phyloP scores from a whole-genome alignment of 2,797 vertebrate species.

The Manis pentadactyla region DNA sequence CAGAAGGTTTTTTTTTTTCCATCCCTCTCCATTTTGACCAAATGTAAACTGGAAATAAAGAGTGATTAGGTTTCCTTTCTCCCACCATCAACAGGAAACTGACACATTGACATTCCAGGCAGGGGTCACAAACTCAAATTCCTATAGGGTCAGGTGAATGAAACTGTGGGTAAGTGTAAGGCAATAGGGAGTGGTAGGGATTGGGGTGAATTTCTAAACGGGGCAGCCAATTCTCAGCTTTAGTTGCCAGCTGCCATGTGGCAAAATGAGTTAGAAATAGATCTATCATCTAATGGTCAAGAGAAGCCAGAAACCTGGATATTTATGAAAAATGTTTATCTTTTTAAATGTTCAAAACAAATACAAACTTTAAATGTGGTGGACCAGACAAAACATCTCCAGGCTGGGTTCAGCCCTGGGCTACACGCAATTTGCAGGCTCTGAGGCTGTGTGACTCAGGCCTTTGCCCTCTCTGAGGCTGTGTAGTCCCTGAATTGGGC shows the following conservation, averaged over 20 bases:
- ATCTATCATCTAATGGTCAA: neutral
- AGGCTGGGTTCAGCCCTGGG: neutral
- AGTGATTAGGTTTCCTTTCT: neutral
- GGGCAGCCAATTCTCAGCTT: neutral
- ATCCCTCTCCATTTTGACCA: neutral
- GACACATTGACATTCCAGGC: neutral
- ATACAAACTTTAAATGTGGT: neutral
- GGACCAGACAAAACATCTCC: neutral
- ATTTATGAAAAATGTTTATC: neutral
- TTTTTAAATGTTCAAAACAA: neutral
- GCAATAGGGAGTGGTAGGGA: neutral
- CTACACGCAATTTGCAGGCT: neutral
- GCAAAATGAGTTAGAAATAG: accelerated
- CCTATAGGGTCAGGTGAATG: neutral
- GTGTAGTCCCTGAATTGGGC: neutral
- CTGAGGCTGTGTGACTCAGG: neutral
- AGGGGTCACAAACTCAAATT: neutral
- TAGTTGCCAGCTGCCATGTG: neutral
- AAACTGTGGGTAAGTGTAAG: neutral
- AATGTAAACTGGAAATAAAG: neutral
- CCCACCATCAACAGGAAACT: neutral
- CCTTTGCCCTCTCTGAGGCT: neutral
- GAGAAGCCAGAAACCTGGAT: neutral
- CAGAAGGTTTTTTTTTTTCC: neutral
- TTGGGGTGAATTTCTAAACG: neutral